Evolutionary conservation across 2,888 invertebrate species (phyloP), one percentile per base, ranked within the genome.

Genomic region (Thyatira batis): DNA sequence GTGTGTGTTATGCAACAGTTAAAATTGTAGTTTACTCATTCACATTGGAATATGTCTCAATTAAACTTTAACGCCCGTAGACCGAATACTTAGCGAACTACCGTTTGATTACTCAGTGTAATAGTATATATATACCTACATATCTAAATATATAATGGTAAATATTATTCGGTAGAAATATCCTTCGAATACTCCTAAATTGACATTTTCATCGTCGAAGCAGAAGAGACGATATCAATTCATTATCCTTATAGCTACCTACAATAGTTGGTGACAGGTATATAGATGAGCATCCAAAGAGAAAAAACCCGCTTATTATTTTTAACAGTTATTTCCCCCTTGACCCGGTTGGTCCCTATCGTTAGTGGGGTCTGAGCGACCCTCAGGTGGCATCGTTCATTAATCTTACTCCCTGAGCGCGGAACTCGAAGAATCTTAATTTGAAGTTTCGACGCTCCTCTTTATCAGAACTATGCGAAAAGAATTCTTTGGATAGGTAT

Each of bases 381-480:
- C 84, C 84, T 77, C 89, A 90, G 90, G 89, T 90, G 86, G 79
- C 84, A 76, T 81, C 88, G 82, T 87, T 88, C 91, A 91, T 91
- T 91, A 89, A 92, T 92, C 91, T 91, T 88, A 82, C 85, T 86
- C 86, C 84, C 82, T 67, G 71, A 71, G 74, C 73, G 70, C 76
- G 82, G 87, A 91, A 89, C 92, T 89, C 86, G 64, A 89, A 85
- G 90, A 91, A 91, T 91, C 91, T 91, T 92, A 92, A 92, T 91
- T 92, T 92, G 87, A 91, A 91, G 87, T 92, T 89, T 88, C 86
- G 80, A 83, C 86, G 88, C 85, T 84, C 82, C 86, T 89, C 89
- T 87, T 85, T 85, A 88, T 87, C 82, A 81, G 83, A 92, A 92
- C 90, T 91, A 92, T 91, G 88, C 80, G 83, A 81, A 89, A 90